These are phyloP conservation scores for Hippocampus abdominalis DNA, from an alignment of 2,113 vertebrate species.

Conservation along the genomic window DNA sequence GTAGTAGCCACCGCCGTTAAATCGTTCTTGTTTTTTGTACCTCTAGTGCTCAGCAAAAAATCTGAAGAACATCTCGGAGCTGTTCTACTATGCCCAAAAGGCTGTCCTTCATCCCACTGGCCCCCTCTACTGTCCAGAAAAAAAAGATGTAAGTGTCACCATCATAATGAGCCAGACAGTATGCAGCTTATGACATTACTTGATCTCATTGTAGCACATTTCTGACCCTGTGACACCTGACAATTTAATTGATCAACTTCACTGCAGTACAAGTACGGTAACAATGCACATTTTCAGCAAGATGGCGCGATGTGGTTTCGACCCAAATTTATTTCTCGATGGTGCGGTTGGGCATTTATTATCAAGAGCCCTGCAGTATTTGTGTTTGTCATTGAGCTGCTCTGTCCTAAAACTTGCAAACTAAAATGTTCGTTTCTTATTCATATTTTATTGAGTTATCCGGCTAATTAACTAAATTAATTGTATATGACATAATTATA, in stretches of 20 bases:
- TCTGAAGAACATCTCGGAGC: slow-evolving; percentile 97
- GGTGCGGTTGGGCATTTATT: too few species aligned
- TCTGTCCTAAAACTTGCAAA: not conserved
- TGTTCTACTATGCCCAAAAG: slow-evolving; percentile 98
- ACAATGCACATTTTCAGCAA: too few species aligned
- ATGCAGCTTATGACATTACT: not conserved
- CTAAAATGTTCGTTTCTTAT: not conserved
- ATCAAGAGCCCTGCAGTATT: not conserved
- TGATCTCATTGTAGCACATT: not conserved
- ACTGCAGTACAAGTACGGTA: too few species aligned
- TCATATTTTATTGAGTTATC: not conserved
- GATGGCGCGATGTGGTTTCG: too few species aligned
- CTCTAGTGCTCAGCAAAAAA: slow-evolving; percentile 94
- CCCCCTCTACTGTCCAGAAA: slow-evolving; percentile 93
- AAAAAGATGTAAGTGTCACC: slow-evolving; percentile 80
- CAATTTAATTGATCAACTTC: not conserved
- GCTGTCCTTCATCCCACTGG: slow-evolving; percentile 96
- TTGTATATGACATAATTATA: not conserved
- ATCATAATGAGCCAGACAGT: not conserved
- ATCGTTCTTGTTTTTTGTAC: slow-evolving; percentile 15
- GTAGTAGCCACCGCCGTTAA: too few species aligned
- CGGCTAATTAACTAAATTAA: not conserved
- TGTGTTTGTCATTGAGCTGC: not conserved
- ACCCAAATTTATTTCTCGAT: too few species aligned
- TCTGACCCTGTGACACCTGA: not conserved